phyloP scores from a whole-genome alignment of 2,888 invertebrate genomes.

The Prenolepis imparis region DNA sequence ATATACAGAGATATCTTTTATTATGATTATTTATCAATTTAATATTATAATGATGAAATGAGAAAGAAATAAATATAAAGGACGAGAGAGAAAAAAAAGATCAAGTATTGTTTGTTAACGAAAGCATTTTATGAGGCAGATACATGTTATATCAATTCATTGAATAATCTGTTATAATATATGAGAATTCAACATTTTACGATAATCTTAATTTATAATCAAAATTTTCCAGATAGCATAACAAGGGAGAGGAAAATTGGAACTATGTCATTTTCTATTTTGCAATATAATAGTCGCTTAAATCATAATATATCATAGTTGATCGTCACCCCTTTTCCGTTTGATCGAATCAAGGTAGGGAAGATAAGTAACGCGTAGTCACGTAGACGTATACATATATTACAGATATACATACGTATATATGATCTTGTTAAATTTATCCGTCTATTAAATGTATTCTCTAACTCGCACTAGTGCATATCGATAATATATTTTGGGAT shows the following conservation, averaged over 20 bases:
- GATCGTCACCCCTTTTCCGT: conserved; percentile 70
- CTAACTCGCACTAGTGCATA: conserved; percentile 41
- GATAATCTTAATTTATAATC: neutral
- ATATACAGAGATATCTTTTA: neutral
- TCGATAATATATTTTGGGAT: neutral
- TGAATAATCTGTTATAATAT: neutral
- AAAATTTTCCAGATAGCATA: neutral
- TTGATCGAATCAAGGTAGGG: conserved; percentile 63
- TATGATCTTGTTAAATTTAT: conserved; percentile 57
- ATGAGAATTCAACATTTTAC: neutral
- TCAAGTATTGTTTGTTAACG: neutral
- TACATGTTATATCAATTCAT: neutral
- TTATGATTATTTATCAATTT: neutral
- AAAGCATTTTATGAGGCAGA: neutral
- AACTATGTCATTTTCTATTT: conserved; percentile 27
- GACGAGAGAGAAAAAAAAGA: neutral
- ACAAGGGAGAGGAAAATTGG: neutral
- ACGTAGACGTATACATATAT: conserved; percentile 37
- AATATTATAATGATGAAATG: neutral
- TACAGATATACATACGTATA: conserved; percentile 55
- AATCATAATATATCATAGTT: conserved; percentile 45
- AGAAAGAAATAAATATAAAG: neutral
- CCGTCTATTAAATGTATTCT: conserved; percentile 62
- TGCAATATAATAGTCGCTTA: neutral
- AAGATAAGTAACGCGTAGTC: conserved; percentile 54